Evolutionary conservation across 2,888 invertebrate species (phyloP), one percentile per base, ranked within the genome.

Genomic region (Melangyna quadrimaculata): DNA sequence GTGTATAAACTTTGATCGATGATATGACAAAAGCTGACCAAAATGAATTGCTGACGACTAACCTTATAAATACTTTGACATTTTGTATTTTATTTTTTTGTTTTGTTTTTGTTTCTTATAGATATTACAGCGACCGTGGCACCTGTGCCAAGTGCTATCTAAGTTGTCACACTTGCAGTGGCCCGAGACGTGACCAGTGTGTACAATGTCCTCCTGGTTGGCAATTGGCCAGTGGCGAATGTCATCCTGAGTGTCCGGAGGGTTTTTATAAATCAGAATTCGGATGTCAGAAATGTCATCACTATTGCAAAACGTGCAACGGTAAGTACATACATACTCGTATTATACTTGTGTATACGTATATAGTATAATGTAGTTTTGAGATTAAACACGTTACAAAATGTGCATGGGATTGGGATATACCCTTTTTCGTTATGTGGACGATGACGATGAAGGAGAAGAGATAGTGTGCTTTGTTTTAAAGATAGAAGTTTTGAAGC

Each of bases 251-350:
- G 89, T 97, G 97, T 91, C 97, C 97, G 0, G 96, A 96, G 92
- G 97, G 97, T 48, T 97, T 96, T 92, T 97, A 96, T 92, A 96
- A 96, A 92, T 95, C 95, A 5, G 94, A 94, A 87, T 96, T 94
- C 89, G 96, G 96, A 9, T 98, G 98, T 90, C 96, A 96, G 87
- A 96, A 96, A 91, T 98, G 98, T 92, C 97, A 97, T 93, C 96
- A 96, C 91, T 96, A 96, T 90, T 98, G 98, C 92, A 95, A 95
- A 87, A 96, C 96, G 88, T 98, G 98, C 91, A 95, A 95, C 90
- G 97, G 97, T 95, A 92, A 90, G 90, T 89, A 37, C 19, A 35
- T 10, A 48, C 10, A 3, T 17, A 19, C 19, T 17, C 35, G 10
- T 12, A 32, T 10, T 1, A 1, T 8, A 35, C 5, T 4, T 6